Base-by-base conservation (phyloP, 2,113 vertebrate species). In the Sylvietta virens region DNA sequence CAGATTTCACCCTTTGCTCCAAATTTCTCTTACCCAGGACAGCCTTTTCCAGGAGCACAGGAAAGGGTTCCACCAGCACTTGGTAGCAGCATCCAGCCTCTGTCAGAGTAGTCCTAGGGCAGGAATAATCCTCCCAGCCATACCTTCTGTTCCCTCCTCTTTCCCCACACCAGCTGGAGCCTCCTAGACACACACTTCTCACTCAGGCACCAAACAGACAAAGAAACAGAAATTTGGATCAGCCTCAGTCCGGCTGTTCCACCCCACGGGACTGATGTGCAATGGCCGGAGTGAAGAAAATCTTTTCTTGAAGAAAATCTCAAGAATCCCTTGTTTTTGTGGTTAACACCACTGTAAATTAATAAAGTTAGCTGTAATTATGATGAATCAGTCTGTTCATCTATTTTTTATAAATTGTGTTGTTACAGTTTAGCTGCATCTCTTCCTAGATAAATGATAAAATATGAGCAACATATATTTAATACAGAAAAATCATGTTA, bases 401-500 rank as follows among this genome's bases (percentile, higher is more conserved):
- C 27, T 64, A 1, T 81, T 73, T 64, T 65, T 17, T 18, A 16
- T 30, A 21, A 40, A 23, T 13, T 6, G 2, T 7, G 4, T 5
- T 24, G 5, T 39, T 47, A 13, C 1, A 33, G 8, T n/a, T 60
- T 24, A 39, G 16, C 27, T 17, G 4, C 8, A 5, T 27, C 10
- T 4, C 27, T 17, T 81, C 37, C 40, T 13, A 9, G 35, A 33
- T 23, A 13, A 15, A 31, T 91, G 23, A 57, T 17, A 53, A 76
- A 89, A 53, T 4, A 51, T 0, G 2, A 44, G 20, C 2, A n/a
- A 42, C n/a, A 44, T 14, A 22, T 4, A 37, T 11, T 72, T 42
- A 54, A 82, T 5, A 42, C 1, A 22, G 2, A 54, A 39, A 91
- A 47, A 12, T 57, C 4, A 6, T 10, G 8, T 24, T 33, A 5